phyloP scores from a whole-genome alignment of 2,888 invertebrate genomes.

The Aspidiotus destructor region DNA sequence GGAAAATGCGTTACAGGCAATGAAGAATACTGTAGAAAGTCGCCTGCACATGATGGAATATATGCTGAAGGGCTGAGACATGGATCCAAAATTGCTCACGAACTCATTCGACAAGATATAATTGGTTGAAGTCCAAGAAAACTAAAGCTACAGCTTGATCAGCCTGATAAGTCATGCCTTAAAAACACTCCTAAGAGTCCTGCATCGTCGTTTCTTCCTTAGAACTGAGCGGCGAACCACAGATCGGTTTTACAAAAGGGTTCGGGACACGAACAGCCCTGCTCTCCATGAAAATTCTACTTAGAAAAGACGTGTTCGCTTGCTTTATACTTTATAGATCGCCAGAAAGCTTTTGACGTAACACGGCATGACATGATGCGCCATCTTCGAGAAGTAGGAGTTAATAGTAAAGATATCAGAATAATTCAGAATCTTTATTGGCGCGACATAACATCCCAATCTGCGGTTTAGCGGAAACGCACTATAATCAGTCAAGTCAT shows the following conservation, averaged over 20 bases:
- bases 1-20: constrained; percentile 15
- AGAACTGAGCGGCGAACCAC: constrained; percentile 2
- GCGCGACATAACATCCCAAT: no score
- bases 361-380: neutral
- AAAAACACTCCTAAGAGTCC: constrained; percentile 6
- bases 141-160: constrained; percentile 2
- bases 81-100: constrained; percentile 3
- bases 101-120: constrained; percentile 5
- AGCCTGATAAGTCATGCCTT: constrained; percentile 8
- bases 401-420: constrained; percentile 13
- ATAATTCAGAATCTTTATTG: constrained; percentile 7
- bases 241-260: constrained; percentile 13
- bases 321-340: neutral
- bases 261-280: constrained; percentile 13
- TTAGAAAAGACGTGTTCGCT: neutral
- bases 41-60: constrained; percentile 10
- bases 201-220: neutral
- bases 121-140: constrained; percentile 2
- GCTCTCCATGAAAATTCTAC: constrained; percentile 5
- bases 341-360: constrained; percentile 8
- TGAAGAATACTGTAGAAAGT: constrained; percentile 13
- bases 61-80: constrained; percentile 9
- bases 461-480: no score
- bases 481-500: no score
- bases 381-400: constrained; percentile 6